Base-by-base conservation (phyloP, 1,140 invertebrate genomes). In the Calliopsis andreniformis region DNA sequence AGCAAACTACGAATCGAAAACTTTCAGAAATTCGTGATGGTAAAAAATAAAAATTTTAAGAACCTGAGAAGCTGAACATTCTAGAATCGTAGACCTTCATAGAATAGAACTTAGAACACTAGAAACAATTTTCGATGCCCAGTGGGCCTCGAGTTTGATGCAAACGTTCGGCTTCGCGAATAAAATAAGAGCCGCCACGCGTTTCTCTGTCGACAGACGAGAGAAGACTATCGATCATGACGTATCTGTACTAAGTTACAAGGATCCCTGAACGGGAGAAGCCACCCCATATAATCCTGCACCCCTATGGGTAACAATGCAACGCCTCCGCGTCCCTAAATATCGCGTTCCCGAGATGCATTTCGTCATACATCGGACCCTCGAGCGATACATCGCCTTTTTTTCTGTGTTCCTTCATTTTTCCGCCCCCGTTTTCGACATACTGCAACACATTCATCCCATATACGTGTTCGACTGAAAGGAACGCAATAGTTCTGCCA, bases 141-240 rank as follows among this genome's bases (percentile, higher is more conserved):
- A n/a, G n/a, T n/a, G n/a, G n/a, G 35, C 39, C 43, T 23, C 35
- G 14, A 16, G 14, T 18, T n/a, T 14, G 10, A 63, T 30, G 6
- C 35, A 45, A n/a, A 45, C 43, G 23, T 6, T 18, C 14, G 23
- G 14, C n/a, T 3, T 23, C 28, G 42, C 16, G 23, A 62, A 59
- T 59, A 30, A 59, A 59, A 25, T 25, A 56, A 18, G 71, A 35
- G 56, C 45, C 59, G 55, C 35, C 59, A 61, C 76, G 67, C 59
- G 87, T 84, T 79, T 84, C 83, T 86, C 83, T 87, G 84, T 87
- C 80, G 78, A 82, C 70, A 78, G 75, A 76, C 80, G 75, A 68
- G 72, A 80, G 64, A 79, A 80, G 76, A 86, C 88, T 90, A 90
- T 90, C 89, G 90, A 91, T 90, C 88, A 90, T 80, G 71, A 81